Conservation (phyloP, 2,888 invertebrate genomes). For the Belgica antarctica region DNA sequence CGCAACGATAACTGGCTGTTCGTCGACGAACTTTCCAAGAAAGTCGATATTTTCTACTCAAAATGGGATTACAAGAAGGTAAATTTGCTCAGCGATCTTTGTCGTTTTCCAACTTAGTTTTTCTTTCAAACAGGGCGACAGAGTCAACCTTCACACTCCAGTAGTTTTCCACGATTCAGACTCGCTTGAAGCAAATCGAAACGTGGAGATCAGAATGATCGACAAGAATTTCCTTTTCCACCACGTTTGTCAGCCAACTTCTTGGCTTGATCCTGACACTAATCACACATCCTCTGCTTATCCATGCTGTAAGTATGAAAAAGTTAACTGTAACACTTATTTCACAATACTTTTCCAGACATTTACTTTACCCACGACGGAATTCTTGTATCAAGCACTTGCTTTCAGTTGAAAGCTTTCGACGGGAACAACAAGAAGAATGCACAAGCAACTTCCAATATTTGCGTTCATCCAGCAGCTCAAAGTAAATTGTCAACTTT, state of each 20-base stretch:
- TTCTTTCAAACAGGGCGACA: neutral
- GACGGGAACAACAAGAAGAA: neutral
- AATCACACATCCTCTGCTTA: neutral
- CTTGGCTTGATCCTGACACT: neutral
- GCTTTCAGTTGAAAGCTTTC: conserved; percentile 6
- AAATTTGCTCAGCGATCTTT: neutral
- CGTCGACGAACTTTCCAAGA: neutral
- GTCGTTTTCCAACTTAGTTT: too few species aligned
- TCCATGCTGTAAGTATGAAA: too few species aligned
- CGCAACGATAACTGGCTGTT: neutral
- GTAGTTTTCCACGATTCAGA: neutral
- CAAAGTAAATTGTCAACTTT: neutral
- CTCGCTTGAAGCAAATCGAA: neutral
- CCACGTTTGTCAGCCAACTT: neutral
- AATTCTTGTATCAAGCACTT: too few species aligned
- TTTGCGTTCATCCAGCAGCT: neutral
- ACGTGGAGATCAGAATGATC: neutral
- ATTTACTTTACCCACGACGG: neutral
- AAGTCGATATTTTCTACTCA: neutral
- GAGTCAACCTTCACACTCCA: neutral
- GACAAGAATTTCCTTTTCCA: neutral
- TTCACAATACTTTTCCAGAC: neutral
- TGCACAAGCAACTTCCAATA: neutral
- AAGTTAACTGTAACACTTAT: too few species aligned
- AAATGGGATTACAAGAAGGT: neutral